Evolutionary conservation across 2,888 invertebrate genomes (phyloP).

Genomic region (Coelinius sp.): DNA sequence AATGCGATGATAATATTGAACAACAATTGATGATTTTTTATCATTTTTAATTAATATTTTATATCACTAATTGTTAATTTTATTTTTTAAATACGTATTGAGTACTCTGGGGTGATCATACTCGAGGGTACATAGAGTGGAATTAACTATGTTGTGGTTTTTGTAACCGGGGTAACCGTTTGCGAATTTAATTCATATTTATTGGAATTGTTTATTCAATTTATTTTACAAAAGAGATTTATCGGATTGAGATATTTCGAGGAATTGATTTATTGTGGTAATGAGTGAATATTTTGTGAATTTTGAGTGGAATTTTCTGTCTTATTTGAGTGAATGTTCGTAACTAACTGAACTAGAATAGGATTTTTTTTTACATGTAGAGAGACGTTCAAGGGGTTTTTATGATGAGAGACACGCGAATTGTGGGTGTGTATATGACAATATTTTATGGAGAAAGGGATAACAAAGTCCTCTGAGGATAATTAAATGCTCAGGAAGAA

Average conservation of each 20-base stretch:
- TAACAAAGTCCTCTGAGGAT: too few species aligned
- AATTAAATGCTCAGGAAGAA: too few species aligned
- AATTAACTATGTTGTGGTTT: neutral
- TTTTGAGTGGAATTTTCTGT: neutral
- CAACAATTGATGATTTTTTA: neutral
- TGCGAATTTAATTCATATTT: neutral
- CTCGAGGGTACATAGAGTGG: slow-evolving; percentile 6
- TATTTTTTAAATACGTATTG: too few species aligned
- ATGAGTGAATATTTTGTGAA: neutral
- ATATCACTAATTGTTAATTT: neutral
- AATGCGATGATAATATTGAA: neutral
- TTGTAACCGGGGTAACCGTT: slow-evolving; percentile 4
- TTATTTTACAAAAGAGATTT: too few species aligned
- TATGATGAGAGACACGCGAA: neutral
- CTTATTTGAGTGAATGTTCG: neutral
- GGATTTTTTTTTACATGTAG: neutral
- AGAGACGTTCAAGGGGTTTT: neutral
- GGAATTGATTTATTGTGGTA: neutral
- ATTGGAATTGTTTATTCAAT: too few species aligned
- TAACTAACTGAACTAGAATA: neutral
- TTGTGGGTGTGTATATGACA: neutral
- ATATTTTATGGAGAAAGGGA: neutral
- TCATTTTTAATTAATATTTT: neutral
- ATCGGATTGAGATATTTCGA: too few species aligned
- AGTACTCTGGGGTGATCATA: neutral